phyloP scores from a whole-genome alignment of 2,888 invertebrate species.

The Hydraecia micacea region DNA sequence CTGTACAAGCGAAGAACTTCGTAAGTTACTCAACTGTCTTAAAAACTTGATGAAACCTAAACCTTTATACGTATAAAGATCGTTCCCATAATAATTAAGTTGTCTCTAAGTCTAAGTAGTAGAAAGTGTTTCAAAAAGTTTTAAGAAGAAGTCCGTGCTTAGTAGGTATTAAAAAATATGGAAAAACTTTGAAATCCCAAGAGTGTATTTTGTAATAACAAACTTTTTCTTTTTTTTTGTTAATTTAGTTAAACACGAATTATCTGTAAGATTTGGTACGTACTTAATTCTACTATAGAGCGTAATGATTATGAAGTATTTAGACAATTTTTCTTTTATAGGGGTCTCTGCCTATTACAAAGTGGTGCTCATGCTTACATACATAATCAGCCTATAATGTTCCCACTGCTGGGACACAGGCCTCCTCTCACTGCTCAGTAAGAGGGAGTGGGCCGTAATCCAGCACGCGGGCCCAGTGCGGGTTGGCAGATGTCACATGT shows the following conservation, averaged over 20 bases:
- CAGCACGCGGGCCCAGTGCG: too few relatives aligned
- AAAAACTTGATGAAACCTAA: slow-evolving; percentile 13
- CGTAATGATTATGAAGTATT: background rate
- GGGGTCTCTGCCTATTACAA: too few relatives aligned
- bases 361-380: too few relatives aligned
- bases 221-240: slow-evolving; percentile 4
- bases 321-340: background rate
- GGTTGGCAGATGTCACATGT: too few relatives aligned
- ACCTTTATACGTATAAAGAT: slow-evolving; percentile 8
- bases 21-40: background rate
- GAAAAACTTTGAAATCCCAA: slow-evolving; percentile 18
- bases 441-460: too few relatives aligned
- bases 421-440: too few relatives aligned
- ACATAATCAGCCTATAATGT: too few relatives aligned
- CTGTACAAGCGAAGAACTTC: background rate
- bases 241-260: too few relatives aligned
- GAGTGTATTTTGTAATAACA: slow-evolving; percentile 43
- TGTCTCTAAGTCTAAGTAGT: slow-evolving; percentile 46
- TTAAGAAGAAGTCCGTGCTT: slow-evolving; percentile 18
- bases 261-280: too few relatives aligned
- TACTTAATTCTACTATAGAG: too few relatives aligned
- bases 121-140: slow-evolving; percentile 37
- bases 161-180: slow-evolving; percentile 30
- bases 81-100: slow-evolving; percentile 33
- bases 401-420: too few relatives aligned